Base-by-base conservation (phyloP, 2,797 vertebrate species). In the Pelochelys cantorii region DNA sequence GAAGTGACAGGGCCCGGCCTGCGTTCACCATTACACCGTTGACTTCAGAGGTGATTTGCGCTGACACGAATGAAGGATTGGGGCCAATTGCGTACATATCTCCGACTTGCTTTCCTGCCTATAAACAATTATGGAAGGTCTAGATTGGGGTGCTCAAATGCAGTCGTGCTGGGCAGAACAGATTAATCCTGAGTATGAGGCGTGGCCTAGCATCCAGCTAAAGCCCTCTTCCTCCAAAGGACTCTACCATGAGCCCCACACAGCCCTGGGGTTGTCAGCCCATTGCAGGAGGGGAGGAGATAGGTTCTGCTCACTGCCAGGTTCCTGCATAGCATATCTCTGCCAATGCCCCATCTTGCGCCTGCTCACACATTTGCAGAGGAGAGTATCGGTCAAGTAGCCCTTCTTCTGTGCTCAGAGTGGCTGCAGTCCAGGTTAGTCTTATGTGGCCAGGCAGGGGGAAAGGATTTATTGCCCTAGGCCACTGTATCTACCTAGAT, bases 401-500 rank as follows among this genome's bases (percentile, higher is more conserved):
- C 22, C 14, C 53, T 89, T 22, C 22, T 68, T 86, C 55, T 92
- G 31, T 29, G n/a, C 2, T 22, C 29, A 18, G 25, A 52, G 22
- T 34, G 52, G 10, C 3, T 7, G 34, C 2, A 23, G 27, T 27
- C n/a, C 55, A 78, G 48, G 3, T 2, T 56, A 0, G 0, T 0
- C n/a, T 37, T 37, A 71, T 62, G 27, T 71, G 11, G 4, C 10
- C 11, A 68, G 84, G 9, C 2, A 53, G 37, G 15, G 29, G 34
- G 8, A 1, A 88, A 5, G 25, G 59, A 79, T 53, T 79, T 65
- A 56, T 31, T 81, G 11, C 9, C 78, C 13, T 25, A 20, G 42
- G 42, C 42, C 42, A 48, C 42, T 48, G 42, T 48, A 48, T 48
- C 42, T 48, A 48, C 8, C 42, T 48, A 48, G 42, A 48, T 48